Conservation (phyloP, 2,888 invertebrate species). For the Dascillus cervinus region DNA sequence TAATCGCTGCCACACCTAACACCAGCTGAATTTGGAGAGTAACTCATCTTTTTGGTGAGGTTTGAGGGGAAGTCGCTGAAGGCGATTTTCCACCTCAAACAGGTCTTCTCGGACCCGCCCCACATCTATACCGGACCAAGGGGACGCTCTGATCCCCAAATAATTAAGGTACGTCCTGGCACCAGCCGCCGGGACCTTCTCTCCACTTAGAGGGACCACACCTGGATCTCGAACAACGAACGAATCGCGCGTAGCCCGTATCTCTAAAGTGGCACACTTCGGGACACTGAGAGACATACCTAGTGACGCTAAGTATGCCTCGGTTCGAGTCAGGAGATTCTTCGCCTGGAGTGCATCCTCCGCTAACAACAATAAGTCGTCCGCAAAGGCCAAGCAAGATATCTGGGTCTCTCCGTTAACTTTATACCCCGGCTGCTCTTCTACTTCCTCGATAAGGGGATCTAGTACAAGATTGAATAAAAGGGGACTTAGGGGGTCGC, state of each 20-base stretch:
- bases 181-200: background rate
- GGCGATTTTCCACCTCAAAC: background rate
- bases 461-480: slow-evolving; percentile 33
- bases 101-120: background rate
- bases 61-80: slow-evolving; percentile 1
- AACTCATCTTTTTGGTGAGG: slow-evolving; percentile 3
- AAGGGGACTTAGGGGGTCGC: slow-evolving; percentile 25
- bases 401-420: slow-evolving; percentile 11
- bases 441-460: slow-evolving; percentile 23
- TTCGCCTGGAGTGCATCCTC: background rate
- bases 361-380: slow-evolving; percentile 5
- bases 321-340: background rate
- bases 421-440: slow-evolving; percentile 15
- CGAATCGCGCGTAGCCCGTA: slow-evolving; percentile 1
- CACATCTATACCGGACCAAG: background rate
- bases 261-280: background rate
- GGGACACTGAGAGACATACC: background rate
- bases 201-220: background rate
- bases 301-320: slow-evolving; percentile 1
- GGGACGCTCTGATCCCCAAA: background rate
- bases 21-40: slow-evolving; percentile 28
- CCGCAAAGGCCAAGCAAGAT: slow-evolving; percentile 6
- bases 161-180: background rate
- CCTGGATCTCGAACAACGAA: slow-evolving; percentile 3
- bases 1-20: slow-evolving; percentile 22